These are phyloP conservation scores for Ferrisia virgata DNA, from an alignment of 2,888 invertebrate species.

Conservation along the genomic window DNA sequence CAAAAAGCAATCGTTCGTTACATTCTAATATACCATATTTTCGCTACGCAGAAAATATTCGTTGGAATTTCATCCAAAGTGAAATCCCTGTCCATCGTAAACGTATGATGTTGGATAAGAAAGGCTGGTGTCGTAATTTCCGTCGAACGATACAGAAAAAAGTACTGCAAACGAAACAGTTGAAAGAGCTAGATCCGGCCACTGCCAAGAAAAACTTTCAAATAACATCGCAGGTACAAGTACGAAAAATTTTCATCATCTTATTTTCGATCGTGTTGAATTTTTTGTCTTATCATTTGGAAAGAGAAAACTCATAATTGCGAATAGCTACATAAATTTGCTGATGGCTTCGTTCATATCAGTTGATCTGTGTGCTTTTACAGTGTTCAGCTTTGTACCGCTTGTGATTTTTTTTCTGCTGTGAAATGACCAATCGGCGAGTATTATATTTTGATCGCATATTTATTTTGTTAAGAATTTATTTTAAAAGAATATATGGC, in stretches of 20 bases:
- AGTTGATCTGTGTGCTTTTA: background rate
- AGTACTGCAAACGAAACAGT: slow-evolving; percentile 64
- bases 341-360: background rate
- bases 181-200: slow-evolving; percentile 66
- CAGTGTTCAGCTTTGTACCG: background rate
- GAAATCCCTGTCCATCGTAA: slow-evolving; percentile 61
- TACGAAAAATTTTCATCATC: background rate
- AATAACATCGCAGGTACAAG: slow-evolving; percentile 56
- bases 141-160: slow-evolving; percentile 70
- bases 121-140: slow-evolving; percentile 57
- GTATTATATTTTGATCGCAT: background rate
- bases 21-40: background rate
- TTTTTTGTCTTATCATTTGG: slow-evolving; percentile 3
- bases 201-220: slow-evolving; percentile 58
- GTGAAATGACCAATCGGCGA: background rate
- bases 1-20: background rate
- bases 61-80: slow-evolving; percentile 91
- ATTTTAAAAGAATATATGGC: background rate
- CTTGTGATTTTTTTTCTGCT: background rate
- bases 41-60: slow-evolving; percentile 50
- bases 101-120: slow-evolving; percentile 51
- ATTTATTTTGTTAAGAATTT: background rate
- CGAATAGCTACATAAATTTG: slow-evolving; percentile 2
- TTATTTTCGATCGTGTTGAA: background rate
- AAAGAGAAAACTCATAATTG: slow-evolving; percentile 19